phyloP scores from a whole-genome alignment of 2,888 invertebrate species.

The Gisinianus flammeolus region DNA sequence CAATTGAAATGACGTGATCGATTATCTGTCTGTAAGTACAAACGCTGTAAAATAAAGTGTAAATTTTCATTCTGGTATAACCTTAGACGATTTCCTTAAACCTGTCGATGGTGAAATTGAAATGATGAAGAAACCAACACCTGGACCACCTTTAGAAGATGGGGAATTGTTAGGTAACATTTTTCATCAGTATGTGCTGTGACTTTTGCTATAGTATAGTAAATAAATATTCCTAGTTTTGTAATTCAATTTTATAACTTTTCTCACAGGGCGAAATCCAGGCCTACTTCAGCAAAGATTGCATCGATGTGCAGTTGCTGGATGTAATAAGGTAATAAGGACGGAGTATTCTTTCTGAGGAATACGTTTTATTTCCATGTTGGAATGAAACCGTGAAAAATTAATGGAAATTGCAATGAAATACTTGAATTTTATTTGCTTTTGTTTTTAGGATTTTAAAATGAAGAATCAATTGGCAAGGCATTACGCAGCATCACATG shows the following conservation, averaged over 20 bases:
- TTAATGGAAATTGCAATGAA: too few species aligned
- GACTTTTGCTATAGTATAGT: neutral
- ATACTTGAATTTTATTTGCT: constrained; percentile 15
- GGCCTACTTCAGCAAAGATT: constrained; percentile 68
- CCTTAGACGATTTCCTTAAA: constrained; percentile 31
- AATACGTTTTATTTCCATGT: too few species aligned
- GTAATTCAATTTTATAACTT: constrained; percentile 55
- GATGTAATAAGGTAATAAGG: constrained; percentile 79
- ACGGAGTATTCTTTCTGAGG: too few species aligned
- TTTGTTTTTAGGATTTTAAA: constrained; percentile 77
- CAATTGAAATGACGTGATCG: constrained; percentile 55
- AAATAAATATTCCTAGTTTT: neutral
- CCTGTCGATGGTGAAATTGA: constrained; percentile 51
- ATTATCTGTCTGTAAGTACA: neutral
- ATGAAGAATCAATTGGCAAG: constrained; percentile 91
- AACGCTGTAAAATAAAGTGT: neutral
- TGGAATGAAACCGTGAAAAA: too few species aligned
- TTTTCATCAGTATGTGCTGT: neutral
- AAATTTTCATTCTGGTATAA: neutral
- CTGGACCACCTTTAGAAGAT: constrained; percentile 49
- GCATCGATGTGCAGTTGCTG: constrained; percentile 86
- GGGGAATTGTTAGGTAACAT: constrained; percentile 20
- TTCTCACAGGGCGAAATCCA: constrained; percentile 63
- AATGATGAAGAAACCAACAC: constrained; percentile 49
- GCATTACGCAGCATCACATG: constrained; percentile 92